Percentiles rank a stretch among this genome's conserved stretches.
Evolutionary conservation across 2,797 vertebrate species (phyloP).

Genomic region (Coregonus suidteri): DNA sequence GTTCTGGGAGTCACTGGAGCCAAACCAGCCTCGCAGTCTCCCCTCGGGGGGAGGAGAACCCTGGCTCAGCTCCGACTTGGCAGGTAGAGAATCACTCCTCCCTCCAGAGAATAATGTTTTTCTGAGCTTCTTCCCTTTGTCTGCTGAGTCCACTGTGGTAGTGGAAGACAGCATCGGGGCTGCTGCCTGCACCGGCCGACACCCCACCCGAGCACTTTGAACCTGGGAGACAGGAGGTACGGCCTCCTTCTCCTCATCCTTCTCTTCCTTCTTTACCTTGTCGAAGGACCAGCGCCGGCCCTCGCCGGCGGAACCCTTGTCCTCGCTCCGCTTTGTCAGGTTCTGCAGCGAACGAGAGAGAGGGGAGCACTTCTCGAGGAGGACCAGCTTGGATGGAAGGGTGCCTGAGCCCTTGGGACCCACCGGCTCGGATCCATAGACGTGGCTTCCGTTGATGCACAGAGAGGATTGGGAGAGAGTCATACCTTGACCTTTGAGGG

Average conservation of each 20-base stretch:
- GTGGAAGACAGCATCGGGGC: conserved; percentile 40
- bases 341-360: conserved; percentile 79
- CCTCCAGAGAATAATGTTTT: conserved; percentile 85
- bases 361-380: conserved; percentile 77
- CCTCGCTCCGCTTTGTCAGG: conserved; percentile 74
- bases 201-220: conserved; percentile 63
- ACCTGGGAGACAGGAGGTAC: conserved; percentile 38
- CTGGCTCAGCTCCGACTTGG: conserved; percentile 59
- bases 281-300: conserved; percentile 78
- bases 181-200: conserved; percentile 57
- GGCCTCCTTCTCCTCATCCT: conserved; percentile 66
- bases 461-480: conserved; percentile 85
- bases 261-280: conserved; percentile 74
- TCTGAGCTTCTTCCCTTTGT: conserved; percentile 75
- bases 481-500: conserved; percentile 79
- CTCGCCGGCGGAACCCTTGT: conserved; percentile 64
- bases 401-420: conserved; percentile 54
- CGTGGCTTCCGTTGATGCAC: conserved; percentile 95
- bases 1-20: conserved; percentile 83
- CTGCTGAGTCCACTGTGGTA: conserved; percentile 25
- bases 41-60: conserved; percentile 71
- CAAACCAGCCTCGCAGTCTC: conserved; percentile 85
- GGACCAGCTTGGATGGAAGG: conserved; percentile 72
- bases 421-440: conserved; percentile 81
- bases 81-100: conserved; percentile 74